These are phyloP conservation scores for Pseudococcus viburni DNA, from an alignment of 2,888 invertebrate species.

Conservation along the genomic window DNA sequence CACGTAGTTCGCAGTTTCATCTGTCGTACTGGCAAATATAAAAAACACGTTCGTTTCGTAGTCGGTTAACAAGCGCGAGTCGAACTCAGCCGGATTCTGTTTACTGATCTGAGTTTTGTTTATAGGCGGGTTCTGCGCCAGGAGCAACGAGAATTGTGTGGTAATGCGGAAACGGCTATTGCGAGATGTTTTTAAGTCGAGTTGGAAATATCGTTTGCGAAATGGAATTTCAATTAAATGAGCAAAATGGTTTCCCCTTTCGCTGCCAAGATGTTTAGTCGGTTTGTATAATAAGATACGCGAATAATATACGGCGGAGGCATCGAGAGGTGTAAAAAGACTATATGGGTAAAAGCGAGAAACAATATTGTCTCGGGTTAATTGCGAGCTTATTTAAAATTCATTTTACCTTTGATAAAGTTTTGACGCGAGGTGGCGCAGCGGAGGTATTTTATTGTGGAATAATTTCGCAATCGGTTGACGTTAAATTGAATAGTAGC, in stretches of 20 bases:
- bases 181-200: not conserved
- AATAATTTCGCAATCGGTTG: conserved; percentile 49
- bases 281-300: not conserved
- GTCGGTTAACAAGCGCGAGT: conserved; percentile 24
- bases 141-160: not conserved
- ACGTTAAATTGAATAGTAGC: conserved; percentile 47
- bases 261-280: not conserved
- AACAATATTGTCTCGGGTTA: conserved; percentile 24
- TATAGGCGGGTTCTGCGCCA: not conserved
- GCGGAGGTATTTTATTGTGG: conserved; percentile 22
- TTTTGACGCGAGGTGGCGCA: not conserved
- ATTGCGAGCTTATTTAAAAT: conserved; percentile 52
- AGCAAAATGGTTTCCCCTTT: not conserved
- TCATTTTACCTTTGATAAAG: conserved; percentile 33
- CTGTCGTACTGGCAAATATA: conserved; percentile 25
- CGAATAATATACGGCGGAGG: not conserved
- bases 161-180: not conserved
- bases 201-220: not conserved
- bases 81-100: not conserved
- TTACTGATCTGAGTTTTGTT: conserved; percentile 37
- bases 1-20: conserved; percentile 47
- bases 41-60: not conserved
- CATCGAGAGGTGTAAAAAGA: not conserved
- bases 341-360: not conserved
- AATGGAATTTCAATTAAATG: conserved; percentile 38